phyloP scores from a whole-genome alignment of 2,113 vertebrate species.

The Theristicus caerulescens region DNA sequence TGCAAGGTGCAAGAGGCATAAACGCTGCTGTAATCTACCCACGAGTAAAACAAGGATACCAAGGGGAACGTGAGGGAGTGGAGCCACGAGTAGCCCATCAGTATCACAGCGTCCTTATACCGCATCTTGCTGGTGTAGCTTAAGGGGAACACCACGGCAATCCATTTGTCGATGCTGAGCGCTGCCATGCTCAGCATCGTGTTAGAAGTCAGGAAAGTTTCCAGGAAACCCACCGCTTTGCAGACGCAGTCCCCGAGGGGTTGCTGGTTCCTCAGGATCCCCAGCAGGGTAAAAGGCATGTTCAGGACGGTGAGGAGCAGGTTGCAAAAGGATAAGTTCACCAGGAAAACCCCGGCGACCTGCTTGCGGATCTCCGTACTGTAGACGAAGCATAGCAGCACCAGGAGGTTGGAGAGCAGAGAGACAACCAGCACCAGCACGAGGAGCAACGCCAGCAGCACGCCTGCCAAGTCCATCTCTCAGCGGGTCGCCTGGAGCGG shows the following conservation, averaged over 20 bases:
- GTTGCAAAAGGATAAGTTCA: slow-evolving; percentile 81
- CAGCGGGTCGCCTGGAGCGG: slow-evolving; percentile 46
- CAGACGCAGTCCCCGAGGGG: slow-evolving; percentile 73
- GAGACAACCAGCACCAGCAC: slow-evolving; percentile 75
- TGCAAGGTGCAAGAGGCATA: slow-evolving; percentile 79
- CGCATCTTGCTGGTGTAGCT: slow-evolving; percentile 83
- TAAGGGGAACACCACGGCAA: slow-evolving; percentile 81
- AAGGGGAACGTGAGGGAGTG: slow-evolving; percentile 77
- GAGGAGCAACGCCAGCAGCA: slow-evolving; percentile 75
- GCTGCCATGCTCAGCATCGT: slow-evolving; percentile 82
- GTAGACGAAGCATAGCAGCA: slow-evolving; percentile 79
- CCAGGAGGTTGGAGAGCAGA: slow-evolving; percentile 76
- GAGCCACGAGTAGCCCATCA: slow-evolving; percentile 79
- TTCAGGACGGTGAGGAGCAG: slow-evolving; percentile 77
- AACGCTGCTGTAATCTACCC: slow-evolving; percentile 77
- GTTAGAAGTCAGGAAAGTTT: slow-evolving; percentile 81
- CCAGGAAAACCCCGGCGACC: slow-evolving; percentile 77
- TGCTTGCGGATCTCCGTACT: slow-evolving; percentile 79
- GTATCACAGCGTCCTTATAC: slow-evolving; percentile 73
- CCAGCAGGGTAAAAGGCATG: slow-evolving; percentile 79
- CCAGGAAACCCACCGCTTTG: slow-evolving; percentile 72
- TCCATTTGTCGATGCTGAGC: slow-evolving; percentile 82
- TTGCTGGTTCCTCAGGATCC: slow-evolving; percentile 59
- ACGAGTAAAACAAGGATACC: slow-evolving; percentile 73
- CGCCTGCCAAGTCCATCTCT: slow-evolving; percentile 81